Evolutionary conservation across 2,113 vertebrate genomes (phyloP).

Genomic region (Tragulus kanchil): DNA sequence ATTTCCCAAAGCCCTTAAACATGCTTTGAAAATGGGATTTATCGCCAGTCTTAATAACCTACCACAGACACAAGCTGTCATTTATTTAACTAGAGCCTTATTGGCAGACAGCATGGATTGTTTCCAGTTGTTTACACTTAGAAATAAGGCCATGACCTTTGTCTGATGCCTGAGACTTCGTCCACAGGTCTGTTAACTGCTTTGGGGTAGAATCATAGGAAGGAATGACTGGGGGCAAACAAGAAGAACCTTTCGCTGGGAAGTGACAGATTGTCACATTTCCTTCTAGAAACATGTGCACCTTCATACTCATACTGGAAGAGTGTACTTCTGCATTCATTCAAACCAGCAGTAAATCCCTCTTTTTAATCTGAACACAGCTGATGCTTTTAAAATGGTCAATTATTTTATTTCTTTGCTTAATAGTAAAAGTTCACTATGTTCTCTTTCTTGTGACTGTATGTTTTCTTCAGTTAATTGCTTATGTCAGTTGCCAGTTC

Average conservation of each 20-base stretch:
- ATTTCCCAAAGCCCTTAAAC: not conserved
- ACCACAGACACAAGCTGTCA: rapidly evolving
- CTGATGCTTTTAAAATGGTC: not conserved
- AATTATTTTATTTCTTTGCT: not conserved
- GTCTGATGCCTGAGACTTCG: not conserved
- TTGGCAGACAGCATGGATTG: too few relatives aligned
- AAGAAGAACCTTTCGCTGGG: not conserved
- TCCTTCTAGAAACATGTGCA: not conserved
- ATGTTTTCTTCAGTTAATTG: not conserved
- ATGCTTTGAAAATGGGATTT: not conserved
- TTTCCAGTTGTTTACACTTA: not conserved
- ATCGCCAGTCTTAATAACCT: not conserved
- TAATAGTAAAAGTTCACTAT: not conserved
- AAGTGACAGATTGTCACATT: not conserved
- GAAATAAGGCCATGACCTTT: not conserved
- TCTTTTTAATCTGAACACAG: not conserved
- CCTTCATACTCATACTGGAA: not conserved
- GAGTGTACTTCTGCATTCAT: rapidly evolving
- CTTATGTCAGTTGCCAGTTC: not conserved
- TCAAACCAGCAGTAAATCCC: not conserved
- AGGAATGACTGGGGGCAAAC: not conserved
- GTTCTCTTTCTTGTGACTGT: not conserved
- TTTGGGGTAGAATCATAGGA: not conserved
- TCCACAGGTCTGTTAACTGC: not conserved
- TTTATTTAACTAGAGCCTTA: not conserved